These are phyloP conservation scores for Platanista minor DNA, from an alignment of 2,113 vertebrate species.

Conservation along the genomic window DNA sequence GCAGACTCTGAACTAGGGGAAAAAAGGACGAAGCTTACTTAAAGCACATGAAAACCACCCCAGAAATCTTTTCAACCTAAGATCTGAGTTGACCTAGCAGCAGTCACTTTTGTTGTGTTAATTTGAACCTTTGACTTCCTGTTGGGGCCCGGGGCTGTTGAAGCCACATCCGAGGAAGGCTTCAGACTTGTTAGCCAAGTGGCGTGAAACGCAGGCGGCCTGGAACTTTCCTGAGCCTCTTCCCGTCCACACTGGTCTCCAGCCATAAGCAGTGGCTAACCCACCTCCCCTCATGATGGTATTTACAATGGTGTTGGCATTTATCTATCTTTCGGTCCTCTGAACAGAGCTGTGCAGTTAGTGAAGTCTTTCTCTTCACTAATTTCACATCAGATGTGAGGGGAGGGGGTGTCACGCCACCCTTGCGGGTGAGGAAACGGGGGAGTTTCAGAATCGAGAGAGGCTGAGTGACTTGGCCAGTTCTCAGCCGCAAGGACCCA, in stretches of 20 bases:
- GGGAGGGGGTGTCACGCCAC: neutral
- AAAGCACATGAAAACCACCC: neutral
- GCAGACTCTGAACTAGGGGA: neutral
- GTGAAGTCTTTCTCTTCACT: neutral
- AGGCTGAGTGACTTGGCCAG: neutral
- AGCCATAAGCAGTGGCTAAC: neutral
- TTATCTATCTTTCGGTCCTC: neutral
- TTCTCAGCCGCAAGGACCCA: neutral
- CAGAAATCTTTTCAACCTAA: neutral
- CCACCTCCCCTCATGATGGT: neutral
- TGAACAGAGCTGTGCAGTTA: neutral
- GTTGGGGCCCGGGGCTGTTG: neutral
- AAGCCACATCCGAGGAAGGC: neutral
- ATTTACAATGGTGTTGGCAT: neutral
- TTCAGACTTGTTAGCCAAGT: neutral
- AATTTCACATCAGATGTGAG: neutral
- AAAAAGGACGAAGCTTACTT: neutral
- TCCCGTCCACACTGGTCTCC: neutral
- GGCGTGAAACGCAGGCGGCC: neutral
- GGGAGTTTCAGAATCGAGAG: neutral
- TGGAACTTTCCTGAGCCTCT: neutral
- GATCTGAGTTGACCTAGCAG: neutral
- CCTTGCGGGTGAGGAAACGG: neutral
- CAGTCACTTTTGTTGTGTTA: neutral
- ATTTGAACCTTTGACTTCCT: neutral